Percentiles rank a stretch among this genome's conserved stretches.
Evolutionary conservation across 2,888 invertebrate genomes (phyloP).

Genomic region (Stramonita haemastoma): DNA sequence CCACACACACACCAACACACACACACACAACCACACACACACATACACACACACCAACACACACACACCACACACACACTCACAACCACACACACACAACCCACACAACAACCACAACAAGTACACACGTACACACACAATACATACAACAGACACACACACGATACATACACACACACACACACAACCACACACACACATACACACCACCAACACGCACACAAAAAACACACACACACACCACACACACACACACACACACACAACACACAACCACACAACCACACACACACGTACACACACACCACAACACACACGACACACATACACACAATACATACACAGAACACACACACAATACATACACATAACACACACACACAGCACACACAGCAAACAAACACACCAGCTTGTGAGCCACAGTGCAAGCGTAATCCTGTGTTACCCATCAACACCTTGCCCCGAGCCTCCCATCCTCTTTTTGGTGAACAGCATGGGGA

Average conservation of each 20-base stretch:
- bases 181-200: not conserved
- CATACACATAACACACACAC: no score
- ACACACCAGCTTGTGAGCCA: conserved; percentile 69
- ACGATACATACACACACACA: conserved; percentile 52
- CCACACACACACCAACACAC: not conserved
- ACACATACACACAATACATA: no score
- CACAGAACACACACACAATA: no score
- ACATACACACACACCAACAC: not conserved
- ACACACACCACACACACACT: conserved; percentile 27
- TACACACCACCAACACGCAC: not conserved
- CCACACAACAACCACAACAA: not conserved
- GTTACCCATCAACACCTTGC: conserved; percentile 66
- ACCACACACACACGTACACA: no score
- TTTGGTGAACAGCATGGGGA: conserved; percentile 58
- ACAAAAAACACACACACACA: no score
- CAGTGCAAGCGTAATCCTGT: conserved; percentile 73
- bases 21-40: not conserved
- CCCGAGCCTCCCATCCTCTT: conserved; percentile 68
- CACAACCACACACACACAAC: conserved; percentile 50
- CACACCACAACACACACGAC: no score
- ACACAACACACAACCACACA: no score
- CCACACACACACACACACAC: conserved; percentile 15
- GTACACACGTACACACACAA: conserved; percentile 21
- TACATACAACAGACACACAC: not conserved
- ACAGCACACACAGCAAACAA: no score